These are phyloP conservation scores for Eupeodes latifasciatus DNA, from an alignment of 2,888 invertebrate genomes.

Conservation along the genomic window DNA sequence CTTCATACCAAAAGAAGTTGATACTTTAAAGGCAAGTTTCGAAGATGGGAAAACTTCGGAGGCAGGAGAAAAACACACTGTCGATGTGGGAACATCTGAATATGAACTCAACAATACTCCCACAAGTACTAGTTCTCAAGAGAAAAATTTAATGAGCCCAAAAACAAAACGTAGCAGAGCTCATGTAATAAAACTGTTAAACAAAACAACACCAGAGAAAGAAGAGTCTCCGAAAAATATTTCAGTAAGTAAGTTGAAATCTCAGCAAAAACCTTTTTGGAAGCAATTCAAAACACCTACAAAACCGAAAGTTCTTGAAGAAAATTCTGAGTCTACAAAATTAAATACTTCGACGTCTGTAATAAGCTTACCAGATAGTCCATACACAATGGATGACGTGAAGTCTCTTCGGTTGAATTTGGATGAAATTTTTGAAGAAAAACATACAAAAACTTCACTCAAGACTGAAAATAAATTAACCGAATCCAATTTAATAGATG, in stretches of 20 bases:
- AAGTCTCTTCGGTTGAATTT: not conserved
- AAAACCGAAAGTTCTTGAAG: not conserved
- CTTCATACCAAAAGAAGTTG: not conserved
- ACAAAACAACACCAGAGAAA: not conserved
- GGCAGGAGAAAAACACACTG: not conserved
- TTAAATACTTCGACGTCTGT: not conserved
- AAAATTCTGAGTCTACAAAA: not conserved
- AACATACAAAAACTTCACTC: not conserved
- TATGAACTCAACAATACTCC: not conserved
- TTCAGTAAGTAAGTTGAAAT: constrained; percentile 22
- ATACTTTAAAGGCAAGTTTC: not conserved
- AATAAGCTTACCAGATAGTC: not conserved
- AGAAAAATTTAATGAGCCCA: too few species aligned
- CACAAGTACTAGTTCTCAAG: not conserved
- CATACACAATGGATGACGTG: not conserved
- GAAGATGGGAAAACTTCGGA: not conserved
- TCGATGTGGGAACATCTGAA: not conserved
- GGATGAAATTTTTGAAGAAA: not conserved
- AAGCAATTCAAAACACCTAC: not conserved
- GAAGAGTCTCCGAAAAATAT: not conserved
- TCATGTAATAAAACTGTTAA: not conserved
- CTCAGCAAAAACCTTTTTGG: constrained; percentile 44
- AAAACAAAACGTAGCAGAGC: not conserved
- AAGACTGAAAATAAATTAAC: not conserved
- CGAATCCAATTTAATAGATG: too few species aligned